Evolutionary conservation across 2,113 vertebrate genomes (phyloP).

Genomic region (Gymnocephalus cernua): DNA sequence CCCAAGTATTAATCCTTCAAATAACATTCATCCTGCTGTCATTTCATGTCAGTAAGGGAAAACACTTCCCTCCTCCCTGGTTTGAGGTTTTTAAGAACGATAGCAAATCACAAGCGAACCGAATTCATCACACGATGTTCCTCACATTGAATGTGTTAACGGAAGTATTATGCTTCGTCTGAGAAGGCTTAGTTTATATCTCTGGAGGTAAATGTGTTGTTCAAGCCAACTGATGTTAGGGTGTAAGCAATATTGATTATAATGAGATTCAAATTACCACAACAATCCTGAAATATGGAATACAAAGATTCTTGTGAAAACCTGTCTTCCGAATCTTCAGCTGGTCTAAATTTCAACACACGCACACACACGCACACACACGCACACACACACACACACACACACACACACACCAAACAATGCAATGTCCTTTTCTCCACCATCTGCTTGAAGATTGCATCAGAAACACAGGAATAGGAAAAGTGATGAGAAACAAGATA

Average conservation of each 20-base stretch:
- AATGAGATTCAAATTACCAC: neutral
- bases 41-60: neutral
- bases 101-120: neutral
- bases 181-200: neutral
- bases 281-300: neutral
- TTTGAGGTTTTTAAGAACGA: neutral
- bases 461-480: constrained; percentile 2
- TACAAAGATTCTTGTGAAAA: neutral
- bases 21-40: neutral
- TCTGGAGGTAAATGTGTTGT: neutral
- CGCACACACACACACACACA: neutral
- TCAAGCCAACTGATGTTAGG: neutral
- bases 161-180: neutral
- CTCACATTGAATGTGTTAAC: neutral
- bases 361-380: neutral
- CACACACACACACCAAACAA: constrained; percentile 4
- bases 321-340: neutral
- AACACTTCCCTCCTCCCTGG: neutral
- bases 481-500: constrained; percentile 12
- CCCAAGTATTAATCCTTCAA: constrained; percentile 9
- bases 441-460: constrained; percentile 13
- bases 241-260: neutral
- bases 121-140: neutral
- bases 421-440: neutral
- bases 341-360: neutral